Evolutionary conservation across 2,888 invertebrate genomes (phyloP).

Genomic region (Tenodera sinensis): DNA sequence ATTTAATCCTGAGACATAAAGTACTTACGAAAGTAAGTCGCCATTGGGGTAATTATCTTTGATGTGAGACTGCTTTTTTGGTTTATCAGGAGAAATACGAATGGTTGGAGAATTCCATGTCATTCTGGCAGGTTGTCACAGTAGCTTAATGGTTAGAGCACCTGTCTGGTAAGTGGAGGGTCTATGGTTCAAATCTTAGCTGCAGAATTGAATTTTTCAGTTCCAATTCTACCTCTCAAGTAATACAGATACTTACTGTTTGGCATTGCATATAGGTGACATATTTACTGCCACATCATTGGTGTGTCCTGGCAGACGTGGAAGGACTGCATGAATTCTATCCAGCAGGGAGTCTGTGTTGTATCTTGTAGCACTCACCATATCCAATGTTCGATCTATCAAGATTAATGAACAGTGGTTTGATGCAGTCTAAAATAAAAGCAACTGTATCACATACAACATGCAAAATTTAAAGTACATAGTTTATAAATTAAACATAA

Average conservation of each 20-base stretch:
- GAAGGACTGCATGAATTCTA: constrained; percentile 56
- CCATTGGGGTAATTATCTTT: too few species aligned
- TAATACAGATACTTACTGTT: constrained; percentile 41
- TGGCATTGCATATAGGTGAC: constrained; percentile 56
- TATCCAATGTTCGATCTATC: constrained; percentile 63
- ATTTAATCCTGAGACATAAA: too few species aligned
- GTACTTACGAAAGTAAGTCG: too few species aligned
- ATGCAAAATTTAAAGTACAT: not conserved
- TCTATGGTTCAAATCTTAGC: too few species aligned
- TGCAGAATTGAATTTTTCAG: too few species aligned
- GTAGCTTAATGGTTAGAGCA: too few species aligned
- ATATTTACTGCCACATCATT: constrained; percentile 64
- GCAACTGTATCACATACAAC: not conserved
- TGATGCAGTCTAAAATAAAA: constrained; percentile 46
- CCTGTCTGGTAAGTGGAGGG: too few species aligned
- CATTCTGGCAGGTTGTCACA: too few species aligned
- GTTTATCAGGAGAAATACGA: too few species aligned
- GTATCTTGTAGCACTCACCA: constrained; percentile 59
- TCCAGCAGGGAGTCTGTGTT: constrained; percentile 60
- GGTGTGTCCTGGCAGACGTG: constrained; percentile 59
- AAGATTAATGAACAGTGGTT: constrained; percentile 54
- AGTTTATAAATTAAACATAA: not conserved
- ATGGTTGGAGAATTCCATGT: too few species aligned
- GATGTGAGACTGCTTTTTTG: too few species aligned
- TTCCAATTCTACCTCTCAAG: too few species aligned